Conservation (phyloP, 2,888 invertebrate genomes). For the Ochropacha duplaris region DNA sequence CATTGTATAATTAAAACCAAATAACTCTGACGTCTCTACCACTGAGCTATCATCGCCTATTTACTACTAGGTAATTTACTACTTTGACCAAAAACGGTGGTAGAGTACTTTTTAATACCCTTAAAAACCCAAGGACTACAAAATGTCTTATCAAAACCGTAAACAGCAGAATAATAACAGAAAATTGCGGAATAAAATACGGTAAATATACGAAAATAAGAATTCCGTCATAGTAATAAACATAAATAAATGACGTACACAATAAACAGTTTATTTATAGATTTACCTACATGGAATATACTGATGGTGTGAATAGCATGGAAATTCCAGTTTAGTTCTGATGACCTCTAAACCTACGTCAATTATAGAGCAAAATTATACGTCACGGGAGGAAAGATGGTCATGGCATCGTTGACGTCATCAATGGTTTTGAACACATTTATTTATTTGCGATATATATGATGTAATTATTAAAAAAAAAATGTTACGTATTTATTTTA, state of each 20-base stretch:
- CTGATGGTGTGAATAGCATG: background rate
- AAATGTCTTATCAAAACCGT: background rate
- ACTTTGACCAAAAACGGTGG: no score
- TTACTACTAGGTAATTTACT: no score
- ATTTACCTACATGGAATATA: background rate
- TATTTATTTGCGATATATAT: background rate
- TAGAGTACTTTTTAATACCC: no score
- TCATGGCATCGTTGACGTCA: background rate
- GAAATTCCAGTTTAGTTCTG: background rate
- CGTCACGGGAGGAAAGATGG: background rate
- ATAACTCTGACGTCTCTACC: no score
- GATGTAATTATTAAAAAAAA: no score
- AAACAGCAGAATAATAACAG: background rate
- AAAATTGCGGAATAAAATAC: background rate
- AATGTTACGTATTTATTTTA: background rate
- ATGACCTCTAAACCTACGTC: background rate
- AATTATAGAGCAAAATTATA: background rate
- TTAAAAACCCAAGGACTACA: background rate
- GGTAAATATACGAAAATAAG: background rate
- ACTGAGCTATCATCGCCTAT: no score
- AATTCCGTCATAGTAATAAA: background rate
- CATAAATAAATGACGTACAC: background rate
- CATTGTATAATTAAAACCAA: no score
- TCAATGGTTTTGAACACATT: background rate
- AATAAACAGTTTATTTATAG: background rate